Conservation (phyloP, 2,888 invertebrate genomes). For the Julus scanicus region DNA sequence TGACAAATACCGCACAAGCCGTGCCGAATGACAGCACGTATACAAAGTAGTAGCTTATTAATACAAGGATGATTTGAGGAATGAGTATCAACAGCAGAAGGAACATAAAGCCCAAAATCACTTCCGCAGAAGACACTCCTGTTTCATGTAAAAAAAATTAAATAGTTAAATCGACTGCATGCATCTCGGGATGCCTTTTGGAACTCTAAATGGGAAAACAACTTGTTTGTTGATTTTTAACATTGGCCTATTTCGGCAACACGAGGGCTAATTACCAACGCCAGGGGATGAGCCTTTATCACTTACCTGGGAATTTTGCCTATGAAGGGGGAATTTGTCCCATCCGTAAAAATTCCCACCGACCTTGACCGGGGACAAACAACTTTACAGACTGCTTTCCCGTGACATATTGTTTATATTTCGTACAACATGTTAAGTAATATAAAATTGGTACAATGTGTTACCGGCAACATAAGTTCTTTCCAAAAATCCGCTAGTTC, state of each 20-base stretch:
- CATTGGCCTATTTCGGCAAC: no score
- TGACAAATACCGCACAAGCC: neutral
- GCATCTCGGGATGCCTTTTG: no score
- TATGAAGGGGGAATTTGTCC: no score
- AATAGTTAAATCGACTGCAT: neutral
- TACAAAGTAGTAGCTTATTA: neutral
- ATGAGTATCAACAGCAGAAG: neutral
- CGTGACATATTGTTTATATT: no score
- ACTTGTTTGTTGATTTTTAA: no score
- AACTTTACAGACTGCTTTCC: no score
- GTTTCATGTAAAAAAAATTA: neutral
- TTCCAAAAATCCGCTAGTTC: neutral
- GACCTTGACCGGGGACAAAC: no score
- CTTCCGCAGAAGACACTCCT: neutral
- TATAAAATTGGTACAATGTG: neutral
- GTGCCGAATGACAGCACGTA: neutral
- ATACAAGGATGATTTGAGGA: neutral
- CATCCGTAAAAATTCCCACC: no score
- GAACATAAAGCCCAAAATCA: neutral
- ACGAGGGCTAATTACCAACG: no score
- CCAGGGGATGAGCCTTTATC: no score
- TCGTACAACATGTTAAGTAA: neutral
- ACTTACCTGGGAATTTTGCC: no score
- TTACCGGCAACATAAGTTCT: conserved; percentile 25
- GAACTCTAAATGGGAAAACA: no score